These are phyloP conservation scores for Hyla sarda DNA, from an alignment of 2,113 vertebrate genomes.

Conservation along the genomic window DNA sequence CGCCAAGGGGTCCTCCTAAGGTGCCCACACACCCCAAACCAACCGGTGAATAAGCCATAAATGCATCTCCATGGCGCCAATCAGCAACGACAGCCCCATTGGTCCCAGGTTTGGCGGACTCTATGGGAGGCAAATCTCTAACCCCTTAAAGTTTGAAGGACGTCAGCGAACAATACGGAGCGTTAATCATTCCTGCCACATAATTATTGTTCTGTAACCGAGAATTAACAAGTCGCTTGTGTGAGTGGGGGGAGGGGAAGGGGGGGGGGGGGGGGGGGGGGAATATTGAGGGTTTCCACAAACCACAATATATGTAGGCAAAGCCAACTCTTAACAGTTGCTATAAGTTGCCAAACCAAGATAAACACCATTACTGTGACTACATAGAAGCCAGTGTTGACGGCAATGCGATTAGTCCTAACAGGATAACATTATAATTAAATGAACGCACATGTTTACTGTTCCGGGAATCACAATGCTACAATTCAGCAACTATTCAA, in stretches of 20 bases:
- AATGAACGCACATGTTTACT: conserved; percentile 87
- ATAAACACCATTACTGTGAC: conserved; percentile 90
- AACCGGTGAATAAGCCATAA: neutral
- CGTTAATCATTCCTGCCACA: conserved; percentile 85
- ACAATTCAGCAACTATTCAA: conserved; percentile 75
- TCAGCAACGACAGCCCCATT: neutral
- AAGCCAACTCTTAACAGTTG: conserved; percentile 85
- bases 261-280: conserved; percentile 69
- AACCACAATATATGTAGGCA: conserved; percentile 86
- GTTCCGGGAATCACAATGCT: conserved; percentile 83
- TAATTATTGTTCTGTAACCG: conserved; percentile 80
- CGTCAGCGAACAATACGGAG: conserved; percentile 75
- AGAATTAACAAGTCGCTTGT: conserved; percentile 79
- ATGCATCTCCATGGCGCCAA: conserved; percentile 48
- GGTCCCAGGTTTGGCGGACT: neutral
- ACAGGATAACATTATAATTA: conserved; percentile 84
- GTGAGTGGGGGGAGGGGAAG: conserved; percentile 67
- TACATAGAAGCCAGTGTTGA: conserved; percentile 82
- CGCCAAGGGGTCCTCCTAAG: neutral
- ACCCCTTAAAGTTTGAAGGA: conserved; percentile 78
- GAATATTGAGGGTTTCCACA: conserved; percentile 83
- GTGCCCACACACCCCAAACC: neutral
- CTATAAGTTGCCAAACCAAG: conserved; percentile 88
- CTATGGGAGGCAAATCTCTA: conserved; percentile 22
- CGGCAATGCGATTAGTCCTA: conserved; percentile 78